A percentile compares a stretch with the other conserved stretches of the same genome.
phyloP scores from a whole-genome alignment of 2,888 invertebrate species.

The Allolobophora icterica region DNA sequence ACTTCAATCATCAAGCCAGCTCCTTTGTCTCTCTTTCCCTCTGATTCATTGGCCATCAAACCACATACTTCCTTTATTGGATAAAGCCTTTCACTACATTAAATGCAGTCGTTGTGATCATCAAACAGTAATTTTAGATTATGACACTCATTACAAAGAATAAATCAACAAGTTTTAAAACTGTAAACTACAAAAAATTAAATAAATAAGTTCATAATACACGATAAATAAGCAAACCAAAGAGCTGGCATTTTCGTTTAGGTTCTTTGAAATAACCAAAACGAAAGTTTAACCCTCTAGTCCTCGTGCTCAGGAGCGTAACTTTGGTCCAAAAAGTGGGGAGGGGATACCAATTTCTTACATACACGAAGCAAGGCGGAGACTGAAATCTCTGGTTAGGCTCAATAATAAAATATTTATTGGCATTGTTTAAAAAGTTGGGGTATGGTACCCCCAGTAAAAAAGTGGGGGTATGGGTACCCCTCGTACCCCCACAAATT shows the following conservation, averaged over 20 bases:
- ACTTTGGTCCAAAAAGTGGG: too few species aligned
- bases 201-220: not conserved
- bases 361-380: too few species aligned
- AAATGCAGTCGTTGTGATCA: not conserved
- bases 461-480: too few species aligned
- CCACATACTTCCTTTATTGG: not conserved
- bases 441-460: too few species aligned
- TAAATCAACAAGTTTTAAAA: not conserved
- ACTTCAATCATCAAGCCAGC: not conserved
- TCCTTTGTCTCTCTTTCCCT: not conserved
- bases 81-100: not conserved
- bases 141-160: not conserved
- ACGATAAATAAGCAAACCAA: not conserved
- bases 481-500: too few species aligned
- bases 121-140: not conserved
- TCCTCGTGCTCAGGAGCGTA: too few species aligned
- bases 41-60: not conserved
- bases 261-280: not conserved
- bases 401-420: too few species aligned
- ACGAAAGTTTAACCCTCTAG: not conserved
- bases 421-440: too few species aligned
- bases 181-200: not conserved
- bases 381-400: too few species aligned
- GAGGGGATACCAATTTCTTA: too few species aligned
- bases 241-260: not conserved